Base-by-base conservation (phyloP, 2,113 vertebrate genomes). In the Sisor rabdophorus region DNA sequence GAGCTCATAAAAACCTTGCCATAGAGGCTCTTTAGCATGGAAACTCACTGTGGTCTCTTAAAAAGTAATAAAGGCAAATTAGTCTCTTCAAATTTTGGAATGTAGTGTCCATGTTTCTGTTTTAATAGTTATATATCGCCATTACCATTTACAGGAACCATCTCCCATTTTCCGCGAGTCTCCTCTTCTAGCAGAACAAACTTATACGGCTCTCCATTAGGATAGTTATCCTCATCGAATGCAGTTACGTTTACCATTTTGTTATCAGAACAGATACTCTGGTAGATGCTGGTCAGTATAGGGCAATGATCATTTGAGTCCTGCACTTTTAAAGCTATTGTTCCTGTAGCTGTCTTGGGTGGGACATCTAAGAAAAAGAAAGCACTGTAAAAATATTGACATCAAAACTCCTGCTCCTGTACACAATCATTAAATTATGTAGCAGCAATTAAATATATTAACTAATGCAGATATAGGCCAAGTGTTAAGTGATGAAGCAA, bases 271-370 rank as follows among this genome's bases (percentile, higher is more conserved):
- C 96, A 98, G 20, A 93, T 78, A 75, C 53, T 86, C 67, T 80
- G 84, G 22, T 84, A 26, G 26, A 87, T 89, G 61, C 88, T 86
- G 32, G 75, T 88, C 82, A 97, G 84, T 28, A 48, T 74, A 9
- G 96, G 96, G 63, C 96, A 98, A 71, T 94, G 89, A 77, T 93
- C 89, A 7, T 90, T 93, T 61, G 75, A 12, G 56, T 94, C 93
- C n/a, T 84, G 47, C 2, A 96, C 83, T 78, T 91, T 87, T 19
- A 97, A 86, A 44, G 91, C 90, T 81, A 96, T 86, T 1, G 95
- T 98, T 73, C 94, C 95, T 0, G 94, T 97, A 16, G 92, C 91
- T 3, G 94, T 95, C 73, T 91, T 93, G 22, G 82, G 75, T 83
- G 93, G 93, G 80, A 64, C 59, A n/a, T 94, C 95, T 98, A 87